These are phyloP conservation scores for Periparus ater DNA, from an alignment of 2,797 vertebrate genomes.

Conservation along the genomic window DNA sequence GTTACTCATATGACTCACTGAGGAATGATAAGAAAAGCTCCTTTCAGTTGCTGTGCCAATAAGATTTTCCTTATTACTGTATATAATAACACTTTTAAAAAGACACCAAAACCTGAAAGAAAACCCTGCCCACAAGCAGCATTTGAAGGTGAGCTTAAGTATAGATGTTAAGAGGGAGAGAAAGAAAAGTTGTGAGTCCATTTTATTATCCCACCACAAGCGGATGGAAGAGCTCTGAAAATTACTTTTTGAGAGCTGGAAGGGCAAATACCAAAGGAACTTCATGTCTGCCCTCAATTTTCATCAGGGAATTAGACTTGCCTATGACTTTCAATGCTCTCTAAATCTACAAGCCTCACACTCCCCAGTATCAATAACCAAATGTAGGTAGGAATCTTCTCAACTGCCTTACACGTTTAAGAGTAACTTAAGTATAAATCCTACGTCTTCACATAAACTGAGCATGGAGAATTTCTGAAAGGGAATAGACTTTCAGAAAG, in stretches of 20 bases:
- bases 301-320: neutral
- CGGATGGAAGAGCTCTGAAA: conserved; percentile 55
- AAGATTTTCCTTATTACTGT: neutral
- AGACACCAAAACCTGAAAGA: neutral
- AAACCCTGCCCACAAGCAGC: neutral
- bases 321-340: neutral
- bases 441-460: neutral
- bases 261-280: neutral
- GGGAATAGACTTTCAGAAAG: neutral
- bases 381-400: neutral
- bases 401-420: neutral
- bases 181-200: neutral
- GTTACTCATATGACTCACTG: neutral
- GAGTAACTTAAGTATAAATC: neutral
- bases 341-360: neutral
- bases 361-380: neutral
- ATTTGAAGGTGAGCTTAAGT: neutral
- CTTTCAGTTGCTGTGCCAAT: fast-evolving
- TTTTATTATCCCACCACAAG: conserved; percentile 49
- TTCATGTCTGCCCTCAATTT: neutral
- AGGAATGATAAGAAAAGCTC: neutral
- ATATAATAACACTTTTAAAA: neutral
- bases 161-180: neutral
- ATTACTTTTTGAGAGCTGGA: neutral
- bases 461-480: neutral